Conservation (phyloP, 92 coral and sea anemone genomes). For the Heteractis magnifica region DNA sequence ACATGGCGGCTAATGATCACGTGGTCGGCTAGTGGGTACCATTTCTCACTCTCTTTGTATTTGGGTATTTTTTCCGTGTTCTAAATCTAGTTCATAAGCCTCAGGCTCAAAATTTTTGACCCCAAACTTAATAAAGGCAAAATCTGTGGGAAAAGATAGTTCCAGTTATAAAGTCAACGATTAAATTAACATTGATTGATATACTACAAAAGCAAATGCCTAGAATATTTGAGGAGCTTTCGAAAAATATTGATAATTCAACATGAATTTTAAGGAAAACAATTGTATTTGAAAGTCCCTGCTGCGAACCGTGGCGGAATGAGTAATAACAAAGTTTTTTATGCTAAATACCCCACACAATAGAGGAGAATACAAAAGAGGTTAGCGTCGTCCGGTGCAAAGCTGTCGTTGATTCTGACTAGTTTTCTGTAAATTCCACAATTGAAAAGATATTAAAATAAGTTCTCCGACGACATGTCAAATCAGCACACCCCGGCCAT, state of each 20-base stretch:
- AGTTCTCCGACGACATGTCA: slow-evolving; percentile 24
- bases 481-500: slow-evolving; percentile 55
- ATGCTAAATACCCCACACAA: not conserved
- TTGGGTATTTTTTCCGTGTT: too few species aligned
- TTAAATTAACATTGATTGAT: not conserved
- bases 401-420: not conserved
- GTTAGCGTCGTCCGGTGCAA: not conserved
- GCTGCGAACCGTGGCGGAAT: too few species aligned
- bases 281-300: too few species aligned
- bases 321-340: too few species aligned
- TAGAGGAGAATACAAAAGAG: too few species aligned
- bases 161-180: not conserved
- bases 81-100: too few species aligned
- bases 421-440: not conserved
- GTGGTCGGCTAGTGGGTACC: too few species aligned
- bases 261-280: too few species aligned
- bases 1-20: too few species aligned
- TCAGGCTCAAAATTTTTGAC: too few species aligned
- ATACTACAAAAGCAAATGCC: not conserved
- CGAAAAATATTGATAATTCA: too few species aligned
- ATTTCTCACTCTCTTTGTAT: too few species aligned
- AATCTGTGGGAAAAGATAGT: not conserved
- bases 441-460: not conserved
- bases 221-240: not conserved
- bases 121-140: not conserved